These are phyloP conservation scores for Phenacoccus solenopsis DNA, from an alignment of 1,140 invertebrate species.

Conservation along the genomic window DNA sequence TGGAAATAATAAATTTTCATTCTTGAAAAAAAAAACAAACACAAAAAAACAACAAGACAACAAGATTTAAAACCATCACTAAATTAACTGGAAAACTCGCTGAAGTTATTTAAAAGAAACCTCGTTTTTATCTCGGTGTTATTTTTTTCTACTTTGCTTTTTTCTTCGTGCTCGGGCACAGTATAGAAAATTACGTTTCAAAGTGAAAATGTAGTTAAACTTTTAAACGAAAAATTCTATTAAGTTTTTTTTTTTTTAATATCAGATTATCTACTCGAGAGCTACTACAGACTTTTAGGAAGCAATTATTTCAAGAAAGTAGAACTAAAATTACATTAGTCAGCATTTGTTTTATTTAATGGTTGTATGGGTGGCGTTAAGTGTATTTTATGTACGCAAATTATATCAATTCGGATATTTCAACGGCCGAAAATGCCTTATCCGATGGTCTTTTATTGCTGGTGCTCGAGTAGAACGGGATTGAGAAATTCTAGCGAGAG, in stretches of 20 bases:
- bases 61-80: constrained; percentile 2
- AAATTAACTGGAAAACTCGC: constrained; percentile 1
- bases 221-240: not conserved
- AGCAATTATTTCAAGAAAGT: not conserved
- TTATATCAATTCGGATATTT: not conserved
- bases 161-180: not conserved
- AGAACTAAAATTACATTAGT: not conserved
- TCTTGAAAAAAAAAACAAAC: not conserved
- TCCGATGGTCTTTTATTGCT: too few relatives aligned
- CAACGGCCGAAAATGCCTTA: not conserved
- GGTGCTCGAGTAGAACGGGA: too few relatives aligned
- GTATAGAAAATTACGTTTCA: not conserved
- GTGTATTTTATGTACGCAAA: not conserved
- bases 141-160: not conserved
- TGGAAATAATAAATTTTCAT: not conserved
- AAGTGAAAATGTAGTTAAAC: not conserved
- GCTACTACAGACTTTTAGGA: not conserved
- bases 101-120: not conserved
- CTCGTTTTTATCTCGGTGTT: constrained; percentile 2
- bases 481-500: too few relatives aligned
- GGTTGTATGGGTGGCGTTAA: not conserved
- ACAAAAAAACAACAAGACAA: not conserved
- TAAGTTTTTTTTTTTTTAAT: not conserved
- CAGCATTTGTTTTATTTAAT: not conserved
- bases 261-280: not conserved